These are phyloP conservation scores for Thyatira batis DNA, from an alignment of 2,888 invertebrate species.

Conservation along the genomic window DNA sequence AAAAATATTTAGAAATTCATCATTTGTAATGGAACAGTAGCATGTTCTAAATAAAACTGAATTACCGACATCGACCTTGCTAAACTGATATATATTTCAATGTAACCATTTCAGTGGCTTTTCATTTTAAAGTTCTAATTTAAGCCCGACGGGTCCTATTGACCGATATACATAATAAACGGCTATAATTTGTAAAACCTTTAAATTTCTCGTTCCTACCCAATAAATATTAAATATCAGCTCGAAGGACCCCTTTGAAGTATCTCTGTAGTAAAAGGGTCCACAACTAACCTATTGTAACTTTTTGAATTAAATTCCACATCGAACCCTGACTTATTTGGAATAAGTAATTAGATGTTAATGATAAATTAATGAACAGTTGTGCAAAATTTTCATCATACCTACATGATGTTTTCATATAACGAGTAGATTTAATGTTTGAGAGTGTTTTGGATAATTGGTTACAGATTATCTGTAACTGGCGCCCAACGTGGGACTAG, in stretches of 20 bases:
- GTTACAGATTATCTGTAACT: background rate
- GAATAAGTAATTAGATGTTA: slow-evolving; percentile 8
- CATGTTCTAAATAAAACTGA: no score
- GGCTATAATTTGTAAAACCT: slow-evolving; percentile 22
- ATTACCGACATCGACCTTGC: no score
- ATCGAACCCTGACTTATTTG: slow-evolving; percentile 33
- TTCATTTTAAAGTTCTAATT: background rate
- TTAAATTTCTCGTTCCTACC: slow-evolving; percentile 31
- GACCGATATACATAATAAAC: slow-evolving; percentile 13
- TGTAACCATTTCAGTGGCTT: background rate
- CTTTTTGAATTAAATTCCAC: slow-evolving; percentile 66
- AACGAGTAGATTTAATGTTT: background rate
- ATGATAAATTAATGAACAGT: background rate
- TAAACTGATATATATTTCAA: background rate
- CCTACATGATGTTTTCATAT: background rate
- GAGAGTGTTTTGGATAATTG: background rate
- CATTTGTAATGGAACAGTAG: no score
- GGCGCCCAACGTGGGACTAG: slow-evolving; percentile 1
- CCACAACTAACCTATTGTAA: slow-evolving; percentile 61
- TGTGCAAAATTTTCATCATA: background rate
- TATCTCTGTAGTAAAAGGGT: slow-evolving; percentile 53
- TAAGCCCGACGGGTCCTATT: background rate
- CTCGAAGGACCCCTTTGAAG: slow-evolving; percentile 55
- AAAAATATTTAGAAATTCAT: no score
- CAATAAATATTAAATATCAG: slow-evolving; percentile 65